A percentile compares a stretch with the other conserved stretches of the same genome.
These are phyloP conservation scores for Prorops nasuta DNA, from an alignment of 1,140 invertebrate species.

Conservation along the genomic window DNA sequence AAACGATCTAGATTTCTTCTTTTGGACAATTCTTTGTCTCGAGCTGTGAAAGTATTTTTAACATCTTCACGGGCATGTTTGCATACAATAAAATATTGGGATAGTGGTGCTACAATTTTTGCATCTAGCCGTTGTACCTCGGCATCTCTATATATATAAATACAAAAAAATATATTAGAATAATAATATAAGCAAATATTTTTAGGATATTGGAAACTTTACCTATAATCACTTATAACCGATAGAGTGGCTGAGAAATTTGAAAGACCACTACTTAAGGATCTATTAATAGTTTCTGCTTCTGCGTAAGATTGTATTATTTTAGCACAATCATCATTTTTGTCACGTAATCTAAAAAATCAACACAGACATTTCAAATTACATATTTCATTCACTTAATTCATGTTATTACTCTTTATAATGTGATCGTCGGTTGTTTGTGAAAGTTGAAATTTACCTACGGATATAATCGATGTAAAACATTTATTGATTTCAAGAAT, in stretches of 20 bases:
- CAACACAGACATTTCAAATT: constrained; percentile 1
- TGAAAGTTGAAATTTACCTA: not conserved
- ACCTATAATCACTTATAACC: constrained; percentile 69
- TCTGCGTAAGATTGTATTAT: constrained; percentile 65
- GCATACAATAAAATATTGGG: constrained; percentile 70
- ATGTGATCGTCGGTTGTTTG: not conserved
- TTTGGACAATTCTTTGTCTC: constrained; percentile 66
- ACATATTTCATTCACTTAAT: not conserved
- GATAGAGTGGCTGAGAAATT: constrained; percentile 66
- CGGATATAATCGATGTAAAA: constrained; percentile 19
- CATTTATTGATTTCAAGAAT: constrained; percentile 2
- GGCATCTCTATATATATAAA: constrained; percentile 54
- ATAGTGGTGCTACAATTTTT: constrained; percentile 66
- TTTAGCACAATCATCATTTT: constrained; percentile 69
- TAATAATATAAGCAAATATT: too few species aligned
- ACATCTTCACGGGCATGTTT: constrained; percentile 71
- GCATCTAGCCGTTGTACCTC: constrained; percentile 68
- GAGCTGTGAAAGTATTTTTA: constrained; percentile 67
- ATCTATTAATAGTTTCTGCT: constrained; percentile 69
- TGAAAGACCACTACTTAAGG: constrained; percentile 61
- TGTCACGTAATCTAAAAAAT: constrained; percentile 63
- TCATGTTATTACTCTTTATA: too few species aligned
- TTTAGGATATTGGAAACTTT: too few species aligned
- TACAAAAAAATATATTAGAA: not conserved
- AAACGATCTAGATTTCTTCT: constrained; percentile 66